Conservation (phyloP, 1,140 invertebrate species). For the Daktulosphaira vitifoliae region DNA sequence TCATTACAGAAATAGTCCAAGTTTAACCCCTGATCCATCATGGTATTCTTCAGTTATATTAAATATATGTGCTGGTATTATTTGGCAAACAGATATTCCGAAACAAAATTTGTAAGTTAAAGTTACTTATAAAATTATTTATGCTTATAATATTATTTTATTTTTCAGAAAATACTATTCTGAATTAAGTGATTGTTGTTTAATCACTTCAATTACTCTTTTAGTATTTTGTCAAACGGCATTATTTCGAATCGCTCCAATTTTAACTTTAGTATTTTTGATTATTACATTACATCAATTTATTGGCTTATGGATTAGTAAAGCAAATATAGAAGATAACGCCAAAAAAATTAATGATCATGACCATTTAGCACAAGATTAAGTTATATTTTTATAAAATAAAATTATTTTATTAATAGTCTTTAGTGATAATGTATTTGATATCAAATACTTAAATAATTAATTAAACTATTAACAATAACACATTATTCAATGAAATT, state of each 20-base stretch:
- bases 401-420: no score
- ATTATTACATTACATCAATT: conserved; percentile 7
- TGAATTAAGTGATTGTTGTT: not conserved
- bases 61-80: not conserved
- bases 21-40: conserved; percentile 17
- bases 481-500: no score
- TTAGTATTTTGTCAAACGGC: conserved; percentile 16
- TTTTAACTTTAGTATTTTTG: conserved; percentile 15
- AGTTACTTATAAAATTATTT: not conserved
- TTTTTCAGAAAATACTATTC: conserved; percentile 18
- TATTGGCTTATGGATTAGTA: conserved; percentile 6
- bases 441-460: no score
- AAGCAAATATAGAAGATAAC: no score
- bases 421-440: no score
- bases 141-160: no score
- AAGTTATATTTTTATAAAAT: no score
- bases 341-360: no score
- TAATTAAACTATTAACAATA: no score
- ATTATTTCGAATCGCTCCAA: conserved; percentile 13
- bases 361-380: no score
- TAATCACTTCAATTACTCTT: not conserved
- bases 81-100: conserved; percentile 7
- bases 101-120: conserved; percentile 19
- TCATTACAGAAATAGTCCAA: conserved; percentile 6
- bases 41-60: not conserved